Percentiles rank a stretch among this genome's conserved stretches.
Conservation (phyloP, 1,140 invertebrate species). For the Brachionus asplanchnoidis region DNA sequence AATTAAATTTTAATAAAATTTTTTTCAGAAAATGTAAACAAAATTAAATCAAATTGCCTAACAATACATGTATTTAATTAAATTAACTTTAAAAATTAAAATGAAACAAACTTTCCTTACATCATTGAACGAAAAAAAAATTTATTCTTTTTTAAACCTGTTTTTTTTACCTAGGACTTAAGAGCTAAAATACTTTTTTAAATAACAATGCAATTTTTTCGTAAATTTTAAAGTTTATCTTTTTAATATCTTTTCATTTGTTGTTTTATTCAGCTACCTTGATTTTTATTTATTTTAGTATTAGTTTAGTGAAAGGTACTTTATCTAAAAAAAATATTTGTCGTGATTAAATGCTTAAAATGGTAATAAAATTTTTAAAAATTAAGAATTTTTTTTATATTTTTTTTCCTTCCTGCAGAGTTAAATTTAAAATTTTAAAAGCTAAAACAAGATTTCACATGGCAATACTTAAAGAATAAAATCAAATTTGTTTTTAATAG, state of each 20-base stretch:
- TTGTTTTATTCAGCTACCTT: background rate
- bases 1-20: background rate
- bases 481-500: background rate
- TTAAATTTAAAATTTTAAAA: too few species aligned
- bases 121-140: too few species aligned
- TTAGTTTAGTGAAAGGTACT: too few species aligned
- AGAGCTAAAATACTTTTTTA: background rate
- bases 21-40: background rate
- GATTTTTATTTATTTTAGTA: background rate
- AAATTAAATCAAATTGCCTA: background rate
- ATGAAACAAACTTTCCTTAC: background rate
- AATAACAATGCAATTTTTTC: too few species aligned
- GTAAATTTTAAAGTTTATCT: too few species aligned
- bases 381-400: too few species aligned
- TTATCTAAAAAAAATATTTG: too few species aligned
- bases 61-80: background rate
- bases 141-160: background rate
- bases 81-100: background rate
- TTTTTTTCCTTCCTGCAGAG: too few species aligned
- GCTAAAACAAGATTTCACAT: too few species aligned
- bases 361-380: background rate
- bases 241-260: too few species aligned
- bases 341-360: too few species aligned
- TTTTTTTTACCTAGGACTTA: background rate
- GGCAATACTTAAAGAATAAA: too few species aligned